These are phyloP conservation scores for Siniperca knerii DNA, from an alignment of 2,113 vertebrate genomes.

Conservation along the genomic window DNA sequence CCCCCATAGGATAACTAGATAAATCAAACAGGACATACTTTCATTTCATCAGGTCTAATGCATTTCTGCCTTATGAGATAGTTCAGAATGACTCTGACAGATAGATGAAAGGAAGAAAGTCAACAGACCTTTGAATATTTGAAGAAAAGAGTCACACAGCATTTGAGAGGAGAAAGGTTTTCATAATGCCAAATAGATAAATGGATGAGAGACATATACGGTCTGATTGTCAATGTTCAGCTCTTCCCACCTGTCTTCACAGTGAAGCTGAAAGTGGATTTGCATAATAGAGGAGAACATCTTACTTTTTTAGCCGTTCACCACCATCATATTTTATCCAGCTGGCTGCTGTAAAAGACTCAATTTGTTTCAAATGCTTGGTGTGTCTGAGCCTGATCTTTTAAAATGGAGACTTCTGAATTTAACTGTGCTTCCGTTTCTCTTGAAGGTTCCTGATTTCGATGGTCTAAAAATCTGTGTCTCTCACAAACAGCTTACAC, in stretches of 20 bases:
- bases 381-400: constrained; percentile 13
- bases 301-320: background rate
- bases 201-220: background rate
- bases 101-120: background rate
- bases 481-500: background rate
- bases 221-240: constrained; percentile 1
- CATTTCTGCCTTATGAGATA: background rate
- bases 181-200: background rate
- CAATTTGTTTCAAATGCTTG: background rate
- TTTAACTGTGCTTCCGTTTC: background rate
- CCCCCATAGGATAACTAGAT: background rate
- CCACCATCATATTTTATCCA: background rate
- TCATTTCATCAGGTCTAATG: background rate
- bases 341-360: background rate
- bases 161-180: background rate
- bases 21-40: background rate
- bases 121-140: background rate
- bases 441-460: background rate
- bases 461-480: background rate
- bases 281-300: constrained; percentile 4
- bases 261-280: background rate
- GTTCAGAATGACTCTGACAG: background rate
- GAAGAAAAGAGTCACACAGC: background rate
- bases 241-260: background rate
- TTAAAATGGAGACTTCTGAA: background rate